Evolutionary conservation across 1,140 invertebrate genomes (phyloP), one percentile per base, ranked within the genome.

Genomic region (Aphelinus certus): DNA sequence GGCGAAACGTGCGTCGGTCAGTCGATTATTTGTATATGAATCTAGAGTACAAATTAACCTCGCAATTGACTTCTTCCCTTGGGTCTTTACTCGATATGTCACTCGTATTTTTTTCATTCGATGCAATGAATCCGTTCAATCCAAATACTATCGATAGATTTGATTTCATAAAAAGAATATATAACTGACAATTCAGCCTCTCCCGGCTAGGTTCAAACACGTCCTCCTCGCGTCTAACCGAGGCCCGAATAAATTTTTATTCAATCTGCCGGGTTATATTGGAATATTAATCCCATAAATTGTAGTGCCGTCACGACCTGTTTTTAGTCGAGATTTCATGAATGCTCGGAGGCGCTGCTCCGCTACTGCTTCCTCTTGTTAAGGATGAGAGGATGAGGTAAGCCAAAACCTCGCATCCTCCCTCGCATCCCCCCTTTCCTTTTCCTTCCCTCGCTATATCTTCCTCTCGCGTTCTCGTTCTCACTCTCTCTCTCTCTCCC

Each of bases 261-360:
- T 57, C 45, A 9, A 49, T 65, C 10, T 9, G 5, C 9, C 42
- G 47, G 58, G 26, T 47, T 7, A 66, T 48, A 73, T 73, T 7
- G 57, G 49, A 73, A 67, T 73, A 73, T 67, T 67, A 73, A 73
- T 61, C 57, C 64, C 56, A 61, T 73, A 73, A 73, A 73, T 73
- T 10, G n/a, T n/a, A 3, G 10, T n/a, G 6, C 56, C 42, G 7
- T 73, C 64, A 66, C 9, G n/a, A 46, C 7, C 48, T 60, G 47
- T 73, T 73, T 73, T 66, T 67, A 67, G 70, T 58, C 53, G 53
- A 64, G 71, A 72, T 58, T 65, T 72, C 61, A 43, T 7, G 47
- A 72, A 64, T 64, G 7, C 57, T 57, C 62, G 3, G 62, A 67
- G 53, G 6, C 10, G 9, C 56, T 62, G 5, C 70, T 7, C 47